phyloP scores from a whole-genome alignment of 2,113 vertebrate species.

The Spea multiplicata region DNA sequence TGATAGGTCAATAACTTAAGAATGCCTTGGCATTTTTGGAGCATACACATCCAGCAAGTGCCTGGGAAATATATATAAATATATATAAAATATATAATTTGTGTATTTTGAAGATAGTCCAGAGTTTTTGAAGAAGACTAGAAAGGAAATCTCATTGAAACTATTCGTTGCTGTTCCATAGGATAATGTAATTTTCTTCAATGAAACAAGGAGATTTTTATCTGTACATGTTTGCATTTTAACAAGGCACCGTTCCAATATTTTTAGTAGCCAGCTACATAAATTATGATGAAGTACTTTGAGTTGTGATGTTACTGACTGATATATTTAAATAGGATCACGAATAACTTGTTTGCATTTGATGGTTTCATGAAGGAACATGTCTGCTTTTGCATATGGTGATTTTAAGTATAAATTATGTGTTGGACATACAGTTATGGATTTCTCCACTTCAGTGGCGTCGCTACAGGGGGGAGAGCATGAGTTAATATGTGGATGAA shows the following conservation, averaged over 20 bases:
- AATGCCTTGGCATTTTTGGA: not conserved
- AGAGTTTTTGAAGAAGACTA: conserved; percentile 6
- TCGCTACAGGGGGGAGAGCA: too few species aligned
- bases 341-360: not conserved
- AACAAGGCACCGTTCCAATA: not conserved
- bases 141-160: not conserved
- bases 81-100: too few species aligned
- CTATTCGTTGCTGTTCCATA: not conserved
- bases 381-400: too few species aligned
- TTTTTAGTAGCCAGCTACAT: conserved; percentile 13
- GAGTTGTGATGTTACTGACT: not conserved
- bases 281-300: conserved; percentile 13
- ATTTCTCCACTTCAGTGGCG: too few species aligned
- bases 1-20: too few species aligned
- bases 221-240: conserved; percentile 1
- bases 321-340: conserved; percentile 4
- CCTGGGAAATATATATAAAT: conserved; percentile 38
- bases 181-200: conserved; percentile 7
- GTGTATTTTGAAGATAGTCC: conserved; percentile 41
- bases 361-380: too few species aligned
- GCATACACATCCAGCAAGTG: conserved; percentile 15
- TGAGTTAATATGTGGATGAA: too few species aligned
- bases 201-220: conserved; percentile 9
- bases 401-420: not conserved
- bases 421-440: not conserved